phyloP scores from a whole-genome alignment of 2,113 vertebrate genomes.

The Nothobranchius kuhntae region DNA sequence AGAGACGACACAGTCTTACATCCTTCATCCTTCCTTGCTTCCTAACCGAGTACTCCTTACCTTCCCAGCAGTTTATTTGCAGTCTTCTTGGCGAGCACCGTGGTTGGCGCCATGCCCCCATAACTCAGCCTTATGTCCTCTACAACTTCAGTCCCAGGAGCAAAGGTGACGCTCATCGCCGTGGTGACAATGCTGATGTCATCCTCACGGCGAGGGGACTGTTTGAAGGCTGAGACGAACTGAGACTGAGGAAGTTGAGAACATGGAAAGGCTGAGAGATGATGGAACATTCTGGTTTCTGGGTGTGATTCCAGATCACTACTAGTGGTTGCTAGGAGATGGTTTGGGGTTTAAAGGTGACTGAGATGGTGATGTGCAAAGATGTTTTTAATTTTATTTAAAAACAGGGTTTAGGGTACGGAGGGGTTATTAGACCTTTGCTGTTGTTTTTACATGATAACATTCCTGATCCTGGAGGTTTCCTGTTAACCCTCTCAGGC shows the following conservation, averaged over 20 bases:
- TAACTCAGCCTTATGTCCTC: constrained; percentile 86
- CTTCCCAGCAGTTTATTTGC: constrained; percentile 78
- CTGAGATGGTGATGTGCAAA: background rate
- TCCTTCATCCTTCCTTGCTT: background rate
- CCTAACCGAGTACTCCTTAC: constrained; percentile 54
- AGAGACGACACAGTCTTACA: constrained; percentile 1
- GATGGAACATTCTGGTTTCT: background rate
- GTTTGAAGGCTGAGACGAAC: constrained; percentile 93
- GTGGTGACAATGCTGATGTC: constrained; percentile 94
- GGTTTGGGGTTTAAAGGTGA: background rate
- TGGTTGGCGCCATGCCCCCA: constrained; percentile 91
- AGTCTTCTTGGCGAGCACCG: constrained; percentile 83
- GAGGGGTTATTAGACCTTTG: background rate
- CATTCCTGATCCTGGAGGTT: too few species aligned
- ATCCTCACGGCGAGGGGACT: constrained; percentile 90
- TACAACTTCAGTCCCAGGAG: constrained; percentile 72
- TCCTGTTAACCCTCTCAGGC: too few species aligned
- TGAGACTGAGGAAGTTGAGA: constrained; percentile 78
- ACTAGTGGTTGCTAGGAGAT: background rate
- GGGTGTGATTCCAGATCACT: too few species aligned
- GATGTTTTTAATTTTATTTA: background rate
- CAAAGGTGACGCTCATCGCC: constrained; percentile 88
- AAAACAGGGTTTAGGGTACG: too few species aligned
- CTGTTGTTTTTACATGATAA: too few species aligned
- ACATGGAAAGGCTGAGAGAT: background rate